phyloP scores from a whole-genome alignment of 2,113 vertebrate genomes.

The Daubentonia madagascariensis region DNA sequence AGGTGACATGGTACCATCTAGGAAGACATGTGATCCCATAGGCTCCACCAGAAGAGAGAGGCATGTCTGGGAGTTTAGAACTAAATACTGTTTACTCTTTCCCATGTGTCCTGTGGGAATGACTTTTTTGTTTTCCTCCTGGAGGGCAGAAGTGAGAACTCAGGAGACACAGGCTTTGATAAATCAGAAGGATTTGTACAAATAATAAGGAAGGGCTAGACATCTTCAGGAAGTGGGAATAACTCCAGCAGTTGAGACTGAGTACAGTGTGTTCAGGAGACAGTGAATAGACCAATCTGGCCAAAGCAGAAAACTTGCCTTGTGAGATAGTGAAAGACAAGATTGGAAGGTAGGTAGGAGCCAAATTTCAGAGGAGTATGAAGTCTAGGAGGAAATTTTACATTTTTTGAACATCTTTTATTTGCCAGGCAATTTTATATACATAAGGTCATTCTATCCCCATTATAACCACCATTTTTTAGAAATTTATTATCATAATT shows the following conservation, averaged over 20 bases:
- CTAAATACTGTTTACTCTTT: background rate
- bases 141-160: background rate
- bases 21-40: background rate
- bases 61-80: background rate
- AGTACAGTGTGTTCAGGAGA: background rate
- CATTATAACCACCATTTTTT: background rate
- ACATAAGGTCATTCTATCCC: background rate
- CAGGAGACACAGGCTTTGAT: background rate
- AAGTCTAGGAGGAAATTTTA: background rate
- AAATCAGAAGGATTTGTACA: background rate
- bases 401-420: background rate
- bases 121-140: background rate
- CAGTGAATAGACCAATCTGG: background rate
- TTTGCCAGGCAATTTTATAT: background rate
- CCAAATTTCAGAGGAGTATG: background rate
- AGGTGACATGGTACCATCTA: background rate
- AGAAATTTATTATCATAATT: background rate
- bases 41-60: background rate
- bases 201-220: background rate
- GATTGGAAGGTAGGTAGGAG: background rate
- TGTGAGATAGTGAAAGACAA: background rate
- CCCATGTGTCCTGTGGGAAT: background rate
- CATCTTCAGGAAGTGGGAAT: background rate
- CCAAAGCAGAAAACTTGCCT: background rate
- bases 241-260: background rate